These are phyloP conservation scores for Adrianichthys oophorus DNA, from an alignment of 2,797 vertebrate genomes.

Conservation along the genomic window DNA sequence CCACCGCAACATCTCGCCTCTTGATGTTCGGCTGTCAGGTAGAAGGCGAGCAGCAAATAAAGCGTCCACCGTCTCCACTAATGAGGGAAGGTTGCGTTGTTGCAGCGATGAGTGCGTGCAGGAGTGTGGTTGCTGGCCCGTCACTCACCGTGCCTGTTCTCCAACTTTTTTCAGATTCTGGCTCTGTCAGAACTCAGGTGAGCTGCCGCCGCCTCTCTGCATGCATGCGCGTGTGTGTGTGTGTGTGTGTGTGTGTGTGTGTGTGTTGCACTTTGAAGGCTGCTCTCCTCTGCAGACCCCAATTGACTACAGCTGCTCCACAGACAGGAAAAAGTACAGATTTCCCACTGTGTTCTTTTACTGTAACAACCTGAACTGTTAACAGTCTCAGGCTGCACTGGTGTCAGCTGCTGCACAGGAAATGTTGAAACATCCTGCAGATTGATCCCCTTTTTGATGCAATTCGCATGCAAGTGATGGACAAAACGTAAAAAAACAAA, in stretches of 20 bases:
- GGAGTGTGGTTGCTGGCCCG: conserved; percentile 67
- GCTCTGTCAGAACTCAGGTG: conserved; percentile 88
- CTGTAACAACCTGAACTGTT: too few relatives aligned
- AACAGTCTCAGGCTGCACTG: too few relatives aligned
- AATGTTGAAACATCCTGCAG: too few relatives aligned
- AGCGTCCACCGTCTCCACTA: conserved; percentile 60
- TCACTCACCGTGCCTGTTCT: conserved; percentile 89
- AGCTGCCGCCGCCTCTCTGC: conserved; percentile 59
- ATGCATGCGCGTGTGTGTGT: conserved; percentile 18
- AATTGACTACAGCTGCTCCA: conserved; percentile 54
- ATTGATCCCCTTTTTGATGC: too few relatives aligned
- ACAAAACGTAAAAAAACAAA: too few relatives aligned
- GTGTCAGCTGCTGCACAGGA: too few relatives aligned
- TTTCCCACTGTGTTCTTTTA: neutral
- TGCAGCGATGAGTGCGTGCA: conserved; percentile 52
- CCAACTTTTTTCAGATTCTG: conserved; percentile 92
- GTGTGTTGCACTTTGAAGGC: conserved; percentile 58
- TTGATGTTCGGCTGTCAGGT: conserved; percentile 74
- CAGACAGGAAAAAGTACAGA: conserved; percentile 26
- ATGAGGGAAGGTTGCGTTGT: conserved; percentile 65
- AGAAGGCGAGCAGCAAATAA: conserved; percentile 68
- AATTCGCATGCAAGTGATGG: too few relatives aligned
- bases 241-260: conserved; percentile 19
- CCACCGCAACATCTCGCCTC: conserved; percentile 65
- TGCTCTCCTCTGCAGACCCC: conserved; percentile 59